Evolutionary conservation across 2,113 vertebrate species (phyloP).

Genomic region (Coturnix japonica): DNA sequence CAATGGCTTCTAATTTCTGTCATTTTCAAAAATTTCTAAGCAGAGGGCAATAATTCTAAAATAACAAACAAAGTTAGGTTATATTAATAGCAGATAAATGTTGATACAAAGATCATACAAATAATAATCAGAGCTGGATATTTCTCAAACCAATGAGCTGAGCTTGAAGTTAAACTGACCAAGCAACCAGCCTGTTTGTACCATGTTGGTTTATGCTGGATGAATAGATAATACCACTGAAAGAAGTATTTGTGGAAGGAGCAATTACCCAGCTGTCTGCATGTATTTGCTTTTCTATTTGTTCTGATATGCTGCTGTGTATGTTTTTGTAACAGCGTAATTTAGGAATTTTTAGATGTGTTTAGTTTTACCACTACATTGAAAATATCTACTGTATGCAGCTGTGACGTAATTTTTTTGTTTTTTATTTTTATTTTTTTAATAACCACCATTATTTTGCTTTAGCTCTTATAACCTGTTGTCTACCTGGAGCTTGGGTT

Average conservation of each 20-base stretch:
- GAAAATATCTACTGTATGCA: neutral
- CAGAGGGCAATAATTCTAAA: neutral
- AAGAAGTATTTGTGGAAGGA: neutral
- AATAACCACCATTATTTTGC: neutral
- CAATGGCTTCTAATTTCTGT: neutral
- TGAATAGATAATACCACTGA: neutral
- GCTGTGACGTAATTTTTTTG: too few relatives aligned
- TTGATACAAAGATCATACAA: neutral
- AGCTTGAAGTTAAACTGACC: neutral
- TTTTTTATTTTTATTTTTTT: too few relatives aligned
- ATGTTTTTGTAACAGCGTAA: neutral
- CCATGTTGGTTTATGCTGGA: neutral
- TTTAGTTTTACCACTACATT: neutral
- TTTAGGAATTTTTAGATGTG: neutral
- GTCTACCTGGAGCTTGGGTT: neutral
- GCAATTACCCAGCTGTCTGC: neutral
- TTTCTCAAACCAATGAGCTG: neutral
- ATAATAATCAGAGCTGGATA: neutral
- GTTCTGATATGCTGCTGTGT: neutral
- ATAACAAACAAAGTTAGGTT: neutral
- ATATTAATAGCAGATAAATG: neutral
- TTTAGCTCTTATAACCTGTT: neutral
- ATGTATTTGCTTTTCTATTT: neutral
- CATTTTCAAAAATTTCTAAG: neutral
- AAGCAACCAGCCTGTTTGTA: neutral